Base-by-base conservation (phyloP, 2,888 invertebrate genomes). In the Zele albiditarsus region DNA sequence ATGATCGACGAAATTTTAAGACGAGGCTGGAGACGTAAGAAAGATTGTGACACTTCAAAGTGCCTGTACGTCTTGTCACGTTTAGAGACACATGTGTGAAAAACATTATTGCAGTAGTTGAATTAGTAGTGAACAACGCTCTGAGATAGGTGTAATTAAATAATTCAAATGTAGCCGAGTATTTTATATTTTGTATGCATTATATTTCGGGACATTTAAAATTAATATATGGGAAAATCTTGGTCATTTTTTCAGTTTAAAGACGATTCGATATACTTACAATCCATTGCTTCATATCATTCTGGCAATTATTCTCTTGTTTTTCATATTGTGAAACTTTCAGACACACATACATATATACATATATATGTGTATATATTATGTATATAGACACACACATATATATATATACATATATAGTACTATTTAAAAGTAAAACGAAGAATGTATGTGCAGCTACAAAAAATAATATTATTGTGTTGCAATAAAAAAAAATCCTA, bases 41-140 rank as follows among this genome's bases (percentile, higher is more conserved):
- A 69, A 62, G 27, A 76, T 88, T 83, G 84, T 88, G 88, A 88
- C 88, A 88, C 86, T 88, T 86, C 84, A 84, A 88, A 88, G 88
- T 88, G 88, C 88, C 87, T 88, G 87, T 79, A 74, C 78, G 81
- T 87, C 87, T 86, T 86, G 86, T 88, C 87, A 84, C 84, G 84
- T 86, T 86, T 87, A 87, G 85, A 85, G 82, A 86, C 84, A 85
- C 84, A 83, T 75, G 77, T 78, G 46, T 71, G 69, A 69, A 73
- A 71, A 82, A 82, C 82, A 84, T 82, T 53, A 63, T 82, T 80
- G 83, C 81, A 84, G 80, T 84, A 84, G 82, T 84, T 83, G 85
- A 80, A 83, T 84, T 82, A 80, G 78, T 78, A 68, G 60, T 65
- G 69, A 58, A 73, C 79, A 81, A 84, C 81, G 82, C 83, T 86